Evolutionary conservation across 1,140 invertebrate species (phyloP).

Genomic region (Drosophila obscura): DNA sequence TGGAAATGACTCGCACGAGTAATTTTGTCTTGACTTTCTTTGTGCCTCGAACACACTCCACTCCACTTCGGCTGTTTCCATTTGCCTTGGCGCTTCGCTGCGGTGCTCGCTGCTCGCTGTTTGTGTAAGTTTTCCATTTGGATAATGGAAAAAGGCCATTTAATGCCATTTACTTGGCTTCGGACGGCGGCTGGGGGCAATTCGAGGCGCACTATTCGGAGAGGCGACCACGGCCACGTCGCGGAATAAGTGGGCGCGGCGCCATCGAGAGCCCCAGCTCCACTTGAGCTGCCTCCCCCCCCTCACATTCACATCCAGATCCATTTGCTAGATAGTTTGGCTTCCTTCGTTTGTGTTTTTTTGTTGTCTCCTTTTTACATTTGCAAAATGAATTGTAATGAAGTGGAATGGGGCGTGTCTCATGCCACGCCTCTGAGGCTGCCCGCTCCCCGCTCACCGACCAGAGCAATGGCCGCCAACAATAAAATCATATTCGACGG

Average conservation of each 20-base stretch:
- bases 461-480: conserved; percentile 59
- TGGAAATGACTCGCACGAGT: conserved; percentile 76
- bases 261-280: conserved; percentile 36
- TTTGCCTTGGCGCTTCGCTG: conserved; percentile 36
- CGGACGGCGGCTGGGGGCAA: conserved; percentile 59
- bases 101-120: conserved; percentile 32
- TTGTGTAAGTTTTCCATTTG: conserved; percentile 83
- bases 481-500: conserved; percentile 83
- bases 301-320: conserved; percentile 15
- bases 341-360: conserved; percentile 29
- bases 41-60: conserved; percentile 36
- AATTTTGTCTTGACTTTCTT: conserved; percentile 71
- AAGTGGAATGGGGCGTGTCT: conserved; percentile 65
- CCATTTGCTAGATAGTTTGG: conserved; percentile 32
- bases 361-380: conserved; percentile 68
- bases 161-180: conserved; percentile 74
- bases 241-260: conserved; percentile 71
- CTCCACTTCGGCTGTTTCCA: conserved; percentile 33
- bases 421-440: conserved; percentile 10
- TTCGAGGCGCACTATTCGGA: conserved; percentile 69
- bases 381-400: conserved; percentile 82
- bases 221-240: conserved; percentile 37
- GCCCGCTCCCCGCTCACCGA: conserved; percentile 12
- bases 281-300: no score
- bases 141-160: conserved; percentile 84